phyloP scores from a whole-genome alignment of 2,113 vertebrate genomes.

The Carassius auratus region DNA sequence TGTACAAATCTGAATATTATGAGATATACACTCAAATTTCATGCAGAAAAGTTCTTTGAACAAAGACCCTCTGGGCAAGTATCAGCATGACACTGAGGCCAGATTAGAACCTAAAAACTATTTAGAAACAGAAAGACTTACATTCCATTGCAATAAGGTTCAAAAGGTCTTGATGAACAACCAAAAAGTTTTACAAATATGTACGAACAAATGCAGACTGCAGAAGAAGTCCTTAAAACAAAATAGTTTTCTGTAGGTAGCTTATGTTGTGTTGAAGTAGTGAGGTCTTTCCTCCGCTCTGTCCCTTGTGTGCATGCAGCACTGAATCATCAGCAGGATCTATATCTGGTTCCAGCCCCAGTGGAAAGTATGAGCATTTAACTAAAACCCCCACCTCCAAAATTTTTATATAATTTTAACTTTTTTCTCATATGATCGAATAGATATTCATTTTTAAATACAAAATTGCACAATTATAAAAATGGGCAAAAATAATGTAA shows the following conservation, averaged over 20 bases:
- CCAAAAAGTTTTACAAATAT: constrained; percentile 9
- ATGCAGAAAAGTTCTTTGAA: no score
- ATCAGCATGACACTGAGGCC: no score
- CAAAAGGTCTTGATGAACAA: constrained; percentile 10
- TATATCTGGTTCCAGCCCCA: neutral
- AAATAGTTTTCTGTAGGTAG: neutral
- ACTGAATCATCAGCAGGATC: constrained; percentile 62
- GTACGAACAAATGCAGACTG: neutral
- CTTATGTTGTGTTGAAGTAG: neutral
- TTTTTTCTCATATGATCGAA: no score
- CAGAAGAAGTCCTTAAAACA: neutral
- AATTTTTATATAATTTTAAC: no score
- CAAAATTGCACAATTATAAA: no score
- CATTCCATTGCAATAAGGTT: constrained; percentile 40
- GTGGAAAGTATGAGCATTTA: constrained; percentile 23
- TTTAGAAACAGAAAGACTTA: constrained; percentile 54
- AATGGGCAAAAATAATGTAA: no score
- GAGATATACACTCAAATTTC: no score
- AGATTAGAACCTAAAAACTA: neutral
- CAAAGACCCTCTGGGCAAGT: no score
- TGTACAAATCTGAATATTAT: no score
- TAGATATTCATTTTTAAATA: no score
- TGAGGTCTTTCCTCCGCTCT: neutral
- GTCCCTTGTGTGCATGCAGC: no score
- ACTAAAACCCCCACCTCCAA: constrained; percentile 49